phyloP scores from a whole-genome alignment of 2,113 vertebrate genomes.

The Platysteira castanea region DNA sequence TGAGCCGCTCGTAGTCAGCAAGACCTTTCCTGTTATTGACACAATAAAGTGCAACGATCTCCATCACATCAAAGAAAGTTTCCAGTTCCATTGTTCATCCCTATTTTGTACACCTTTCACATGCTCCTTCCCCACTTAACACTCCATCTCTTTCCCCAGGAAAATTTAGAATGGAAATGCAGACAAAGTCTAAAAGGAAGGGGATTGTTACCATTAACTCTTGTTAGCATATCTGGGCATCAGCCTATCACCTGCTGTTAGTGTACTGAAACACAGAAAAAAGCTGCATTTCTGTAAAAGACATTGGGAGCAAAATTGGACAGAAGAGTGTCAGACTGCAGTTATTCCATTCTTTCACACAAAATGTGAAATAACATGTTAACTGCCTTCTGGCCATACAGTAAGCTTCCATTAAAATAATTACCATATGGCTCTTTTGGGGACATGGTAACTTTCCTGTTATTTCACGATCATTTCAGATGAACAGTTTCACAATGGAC shows the following conservation, averaged over 20 bases:
- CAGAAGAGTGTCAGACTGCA: constrained; percentile 48
- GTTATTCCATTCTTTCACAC: constrained; percentile 51
- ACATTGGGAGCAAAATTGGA: constrained; percentile 28
- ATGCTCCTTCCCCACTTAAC: neutral
- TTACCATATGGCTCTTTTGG: constrained; percentile 49
- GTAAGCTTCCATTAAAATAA: constrained; percentile 54
- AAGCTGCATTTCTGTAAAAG: constrained; percentile 28
- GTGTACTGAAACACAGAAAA: constrained; percentile 25
- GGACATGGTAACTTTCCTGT: constrained; percentile 12
- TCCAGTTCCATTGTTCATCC: neutral
- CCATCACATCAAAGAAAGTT: neutral
- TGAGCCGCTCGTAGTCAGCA: neutral
- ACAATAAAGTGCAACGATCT: neutral
- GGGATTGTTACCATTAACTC: neutral
- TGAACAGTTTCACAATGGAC: constrained; percentile 35
- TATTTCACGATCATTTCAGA: constrained; percentile 35
- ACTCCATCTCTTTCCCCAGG: neutral
- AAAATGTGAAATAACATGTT: constrained; percentile 48
- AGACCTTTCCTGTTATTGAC: neutral
- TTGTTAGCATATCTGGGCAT: neutral
- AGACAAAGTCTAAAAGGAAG: neutral
- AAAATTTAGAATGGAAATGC: neutral
- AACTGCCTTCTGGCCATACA: constrained; percentile 56
- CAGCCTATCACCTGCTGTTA: constrained; percentile 34
- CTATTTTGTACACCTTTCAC: neutral